These are phyloP conservation scores for Oxyteleia sp. DNA, from an alignment of 2,888 invertebrate genomes.

Conservation along the genomic window DNA sequence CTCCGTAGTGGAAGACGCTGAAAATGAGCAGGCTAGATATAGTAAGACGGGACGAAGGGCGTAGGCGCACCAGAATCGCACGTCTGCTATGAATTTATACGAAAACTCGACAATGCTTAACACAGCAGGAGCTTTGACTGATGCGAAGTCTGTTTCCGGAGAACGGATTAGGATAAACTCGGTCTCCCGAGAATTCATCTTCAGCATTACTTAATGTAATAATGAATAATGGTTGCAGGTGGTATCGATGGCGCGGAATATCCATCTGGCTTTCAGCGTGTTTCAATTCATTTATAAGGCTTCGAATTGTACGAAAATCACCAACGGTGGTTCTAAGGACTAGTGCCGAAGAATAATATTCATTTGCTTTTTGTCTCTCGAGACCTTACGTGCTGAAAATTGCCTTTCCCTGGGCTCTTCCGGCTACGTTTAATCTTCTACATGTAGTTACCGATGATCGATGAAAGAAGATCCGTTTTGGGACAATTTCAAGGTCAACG, in stretches of 20 bases:
- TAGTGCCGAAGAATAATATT: not conserved
- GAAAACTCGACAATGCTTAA: conserved; percentile 81
- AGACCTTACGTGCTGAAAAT: not conserved
- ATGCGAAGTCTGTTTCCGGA: conserved; percentile 2
- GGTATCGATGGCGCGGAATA: not conserved
- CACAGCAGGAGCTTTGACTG: conserved; percentile 32
- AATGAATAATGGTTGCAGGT: conserved; percentile 1
- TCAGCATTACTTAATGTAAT: not conserved
- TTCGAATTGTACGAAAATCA: no score
- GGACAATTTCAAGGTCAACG: conserved; percentile 21
- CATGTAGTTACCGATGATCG: not conserved
- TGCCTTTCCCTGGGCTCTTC: not conserved
- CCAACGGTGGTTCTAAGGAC: no score
- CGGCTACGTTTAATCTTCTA: not conserved
- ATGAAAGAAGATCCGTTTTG: not conserved
- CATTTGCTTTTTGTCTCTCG: not conserved
- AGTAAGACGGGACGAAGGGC: conserved; percentile 33
- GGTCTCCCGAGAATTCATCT: not conserved
- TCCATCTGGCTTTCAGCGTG: no score
- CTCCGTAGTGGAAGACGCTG: conserved; percentile 47
- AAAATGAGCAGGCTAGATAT: conserved; percentile 41
- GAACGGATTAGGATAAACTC: conserved; percentile 31
- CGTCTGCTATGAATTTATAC: conserved; percentile 80
- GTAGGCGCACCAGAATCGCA: conserved; percentile 37
- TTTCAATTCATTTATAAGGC: no score